phyloP scores from a whole-genome alignment of 2,113 vertebrate genomes.

The Nannospalax galili region DNA sequence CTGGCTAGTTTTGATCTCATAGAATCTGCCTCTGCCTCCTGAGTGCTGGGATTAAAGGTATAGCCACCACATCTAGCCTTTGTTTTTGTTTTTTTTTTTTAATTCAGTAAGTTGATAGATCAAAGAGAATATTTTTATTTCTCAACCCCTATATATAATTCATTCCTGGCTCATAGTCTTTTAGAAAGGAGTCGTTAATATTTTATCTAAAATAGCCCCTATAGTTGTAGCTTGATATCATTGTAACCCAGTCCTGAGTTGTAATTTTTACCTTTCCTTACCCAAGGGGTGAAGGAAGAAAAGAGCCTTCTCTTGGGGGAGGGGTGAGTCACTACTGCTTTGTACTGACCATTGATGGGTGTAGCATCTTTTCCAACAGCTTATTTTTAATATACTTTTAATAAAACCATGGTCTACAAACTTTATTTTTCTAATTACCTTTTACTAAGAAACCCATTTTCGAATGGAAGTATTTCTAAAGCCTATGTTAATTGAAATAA shows the following conservation, averaged over 20 bases:
- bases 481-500: slow-evolving; percentile 48
- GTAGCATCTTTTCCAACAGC: not conserved
- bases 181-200: slow-evolving; percentile 19
- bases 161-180: slow-evolving; percentile 11
- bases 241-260: not conserved
- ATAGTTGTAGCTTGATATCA: not conserved
- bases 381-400: slow-evolving; percentile 42
- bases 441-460: slow-evolving; percentile 55
- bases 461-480: slow-evolving; percentile 39
- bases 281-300: not conserved
- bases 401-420: slow-evolving; percentile 5
- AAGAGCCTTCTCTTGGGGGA: not conserved
- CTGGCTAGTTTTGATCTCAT: too few relatives aligned
- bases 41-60: too few relatives aligned
- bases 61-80: too few relatives aligned
- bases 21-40: too few relatives aligned
- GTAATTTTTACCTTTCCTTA: slow-evolving; percentile 23
- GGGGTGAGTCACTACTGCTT: not conserved
- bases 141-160: not conserved
- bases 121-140: slow-evolving; percentile 34
- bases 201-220: slow-evolving; percentile 46
- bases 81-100: too few relatives aligned
- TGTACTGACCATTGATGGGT: not conserved
- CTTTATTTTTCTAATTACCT: slow-evolving; percentile 32
- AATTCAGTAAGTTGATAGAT: not conserved